These are phyloP conservation scores for Euleptes europaea DNA, from an alignment of 2,113 vertebrate genomes.

Conservation along the genomic window DNA sequence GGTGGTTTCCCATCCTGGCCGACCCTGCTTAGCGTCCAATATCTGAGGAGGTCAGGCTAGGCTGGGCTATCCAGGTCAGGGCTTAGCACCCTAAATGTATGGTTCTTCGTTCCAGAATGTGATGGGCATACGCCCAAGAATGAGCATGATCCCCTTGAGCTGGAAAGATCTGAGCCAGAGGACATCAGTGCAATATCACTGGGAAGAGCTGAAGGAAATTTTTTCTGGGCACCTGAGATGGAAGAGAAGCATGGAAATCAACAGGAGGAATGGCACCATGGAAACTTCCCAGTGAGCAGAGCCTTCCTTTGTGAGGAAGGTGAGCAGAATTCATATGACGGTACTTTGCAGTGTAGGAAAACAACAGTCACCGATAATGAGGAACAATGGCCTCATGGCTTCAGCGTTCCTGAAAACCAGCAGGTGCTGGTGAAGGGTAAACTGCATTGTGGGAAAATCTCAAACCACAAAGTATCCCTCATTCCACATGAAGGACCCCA, in stretches of 20 bases:
- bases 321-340: background rate
- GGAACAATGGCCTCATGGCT: background rate
- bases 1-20: too few species aligned
- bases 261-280: background rate
- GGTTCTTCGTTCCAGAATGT: background rate
- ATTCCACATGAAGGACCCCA: conserved; percentile 34
- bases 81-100: background rate
- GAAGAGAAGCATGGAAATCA: background rate
- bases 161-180: background rate
- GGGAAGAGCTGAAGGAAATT: background rate
- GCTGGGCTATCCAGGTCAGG: too few species aligned
- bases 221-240: background rate
- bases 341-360: background rate
- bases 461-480: conserved; percentile 22
- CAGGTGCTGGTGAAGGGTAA: background rate
- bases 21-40: too few species aligned
- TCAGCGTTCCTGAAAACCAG: background rate
- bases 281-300: background rate
- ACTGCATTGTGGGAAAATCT: conserved; percentile 30
- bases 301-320: background rate
- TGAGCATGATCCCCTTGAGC: background rate
- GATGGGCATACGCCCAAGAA: background rate
- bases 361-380: background rate
- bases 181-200: background rate
- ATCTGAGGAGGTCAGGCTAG: too few species aligned